These are phyloP conservation scores for Hydrophis major DNA, from an alignment of 2,797 vertebrate genomes.

Conservation along the genomic window DNA sequence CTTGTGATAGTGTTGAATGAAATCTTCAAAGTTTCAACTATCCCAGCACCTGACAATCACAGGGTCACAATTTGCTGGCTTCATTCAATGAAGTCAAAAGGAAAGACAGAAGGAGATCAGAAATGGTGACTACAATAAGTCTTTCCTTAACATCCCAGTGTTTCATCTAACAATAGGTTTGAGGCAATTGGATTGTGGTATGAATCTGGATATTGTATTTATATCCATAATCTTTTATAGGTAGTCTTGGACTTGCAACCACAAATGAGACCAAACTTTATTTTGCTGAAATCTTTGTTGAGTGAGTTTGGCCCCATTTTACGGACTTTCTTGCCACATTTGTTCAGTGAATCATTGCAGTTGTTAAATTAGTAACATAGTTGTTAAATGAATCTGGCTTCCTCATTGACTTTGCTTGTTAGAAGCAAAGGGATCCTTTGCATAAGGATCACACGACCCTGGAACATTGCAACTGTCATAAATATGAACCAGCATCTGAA, in stretches of 20 bases:
- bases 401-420: background rate
- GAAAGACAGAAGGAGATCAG: background rate
- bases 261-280: background rate
- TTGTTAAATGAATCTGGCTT: background rate
- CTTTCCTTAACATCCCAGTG: background rate
- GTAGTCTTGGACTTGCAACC: background rate
- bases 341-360: background rate
- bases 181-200: background rate
- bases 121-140: background rate
- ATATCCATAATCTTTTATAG: background rate
- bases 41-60: background rate
- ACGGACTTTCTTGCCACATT: background rate
- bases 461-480: background rate
- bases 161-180: background rate
- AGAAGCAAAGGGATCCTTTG: background rate
- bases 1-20: background rate
- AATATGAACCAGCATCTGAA: background rate
- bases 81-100: background rate
- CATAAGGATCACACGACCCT: background rate
- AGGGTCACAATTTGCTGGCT: background rate
- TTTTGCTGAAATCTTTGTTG: background rate
- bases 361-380: background rate
- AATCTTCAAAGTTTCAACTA: background rate
- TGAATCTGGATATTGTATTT: background rate
- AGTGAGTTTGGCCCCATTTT: background rate